Evolutionary conservation across 2,113 vertebrate genomes (phyloP).

Genomic region (Mola mola): DNA sequence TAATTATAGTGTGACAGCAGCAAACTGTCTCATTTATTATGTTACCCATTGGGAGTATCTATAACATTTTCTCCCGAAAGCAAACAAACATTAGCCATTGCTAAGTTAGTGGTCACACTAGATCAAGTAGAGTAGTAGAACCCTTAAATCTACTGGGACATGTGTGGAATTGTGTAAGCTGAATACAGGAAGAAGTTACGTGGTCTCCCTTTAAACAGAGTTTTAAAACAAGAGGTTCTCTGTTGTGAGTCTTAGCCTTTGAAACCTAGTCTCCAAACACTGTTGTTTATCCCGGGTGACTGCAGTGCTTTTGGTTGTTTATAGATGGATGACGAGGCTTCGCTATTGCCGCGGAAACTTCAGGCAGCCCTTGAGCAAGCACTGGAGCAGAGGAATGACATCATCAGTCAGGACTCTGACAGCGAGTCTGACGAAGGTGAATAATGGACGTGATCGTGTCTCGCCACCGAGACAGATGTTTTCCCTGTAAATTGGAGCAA

Average conservation of each 20-base stretch:
- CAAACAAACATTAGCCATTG: neutral
- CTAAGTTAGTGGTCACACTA: neutral
- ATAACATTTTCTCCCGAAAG: neutral
- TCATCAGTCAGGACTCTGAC: conserved; percentile 96
- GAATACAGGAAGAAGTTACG: conserved; percentile 11
- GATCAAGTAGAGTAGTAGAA: neutral
- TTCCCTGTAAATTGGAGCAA: conserved; percentile 26
- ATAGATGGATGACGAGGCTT: conserved; percentile 98
- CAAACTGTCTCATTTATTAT: neutral
- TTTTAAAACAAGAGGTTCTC: conserved; percentile 31
- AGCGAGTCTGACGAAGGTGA: conserved; percentile 99
- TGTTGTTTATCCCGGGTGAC: conserved; percentile 59
- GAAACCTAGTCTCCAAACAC: conserved; percentile 27
- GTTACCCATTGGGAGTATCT: neutral
- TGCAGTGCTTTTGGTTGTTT: conserved; percentile 48
- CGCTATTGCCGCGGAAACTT: conserved; percentile 94
- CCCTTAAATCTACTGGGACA: no score
- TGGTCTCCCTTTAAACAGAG: conserved; percentile 4
- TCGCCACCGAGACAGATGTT: conserved; percentile 32
- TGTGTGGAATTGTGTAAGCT: no score
- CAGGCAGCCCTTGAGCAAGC: conserved; percentile 98
- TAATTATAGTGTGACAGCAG: neutral
- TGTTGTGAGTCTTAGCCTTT: conserved; percentile 28
- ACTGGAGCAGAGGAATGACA: conserved; percentile 94
- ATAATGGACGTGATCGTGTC: conserved; percentile 45